Evolutionary conservation across 2,113 vertebrate genomes (phyloP).

Genomic region (Callipepla californica): DNA sequence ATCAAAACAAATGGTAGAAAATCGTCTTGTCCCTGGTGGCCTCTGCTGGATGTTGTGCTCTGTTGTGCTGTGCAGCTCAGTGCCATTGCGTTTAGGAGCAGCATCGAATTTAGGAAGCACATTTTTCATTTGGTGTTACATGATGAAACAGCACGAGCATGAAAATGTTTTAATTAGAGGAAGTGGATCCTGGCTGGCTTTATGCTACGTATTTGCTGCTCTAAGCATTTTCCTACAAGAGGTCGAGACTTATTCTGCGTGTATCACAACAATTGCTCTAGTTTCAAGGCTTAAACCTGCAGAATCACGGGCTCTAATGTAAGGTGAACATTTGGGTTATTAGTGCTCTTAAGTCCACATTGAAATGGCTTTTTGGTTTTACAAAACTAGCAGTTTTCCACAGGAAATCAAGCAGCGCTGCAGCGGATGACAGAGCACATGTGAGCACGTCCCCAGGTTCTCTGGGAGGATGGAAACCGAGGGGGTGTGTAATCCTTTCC

Average conservation of each 20-base stretch:
- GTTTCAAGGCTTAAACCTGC: constrained; percentile 20
- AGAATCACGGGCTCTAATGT: background rate
- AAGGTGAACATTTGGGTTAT: background rate
- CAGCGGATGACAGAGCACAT: background rate
- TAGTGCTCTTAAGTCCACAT: background rate
- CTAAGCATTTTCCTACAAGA: constrained; percentile 24
- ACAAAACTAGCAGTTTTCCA: background rate
- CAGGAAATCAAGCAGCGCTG: background rate
- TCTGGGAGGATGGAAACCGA: background rate
- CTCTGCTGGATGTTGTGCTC: background rate
- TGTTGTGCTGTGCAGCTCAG: background rate
- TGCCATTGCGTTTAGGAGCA: background rate
- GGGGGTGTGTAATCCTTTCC: background rate
- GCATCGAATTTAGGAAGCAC: background rate
- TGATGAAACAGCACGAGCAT: constrained; percentile 7
- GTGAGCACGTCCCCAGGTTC: background rate
- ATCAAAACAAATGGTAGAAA: background rate
- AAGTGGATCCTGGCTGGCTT: constrained; percentile 32
- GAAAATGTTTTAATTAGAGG: constrained; percentile 52
- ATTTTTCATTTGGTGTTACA: background rate
- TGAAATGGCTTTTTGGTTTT: background rate
- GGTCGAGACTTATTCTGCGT: background rate
- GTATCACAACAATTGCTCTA: background rate
- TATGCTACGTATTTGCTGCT: constrained; percentile 30
- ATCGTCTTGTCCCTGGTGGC: background rate